Conservation (phyloP, 2,113 vertebrate genomes). For the Archilochus colubris region DNA sequence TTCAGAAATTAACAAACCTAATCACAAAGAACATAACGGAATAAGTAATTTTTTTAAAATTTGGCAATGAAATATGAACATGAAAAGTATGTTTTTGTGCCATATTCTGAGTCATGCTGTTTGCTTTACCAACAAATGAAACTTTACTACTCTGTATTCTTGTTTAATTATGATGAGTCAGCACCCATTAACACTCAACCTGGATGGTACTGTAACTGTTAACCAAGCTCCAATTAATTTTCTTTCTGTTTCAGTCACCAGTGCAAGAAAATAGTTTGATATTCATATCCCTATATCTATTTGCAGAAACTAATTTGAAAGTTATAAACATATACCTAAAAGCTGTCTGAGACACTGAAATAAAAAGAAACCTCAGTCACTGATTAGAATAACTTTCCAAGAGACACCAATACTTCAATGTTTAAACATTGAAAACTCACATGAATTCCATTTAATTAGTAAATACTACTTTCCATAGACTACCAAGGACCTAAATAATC, state of each 20-base stretch:
- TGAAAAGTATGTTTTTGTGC: not conserved
- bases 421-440: not conserved
- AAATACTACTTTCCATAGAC: not conserved
- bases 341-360: not conserved
- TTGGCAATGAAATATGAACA: not conserved
- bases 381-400: not conserved
- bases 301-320: not conserved
- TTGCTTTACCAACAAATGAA: constrained; percentile 15
- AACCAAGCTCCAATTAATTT: not conserved
- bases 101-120: not conserved
- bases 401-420: not conserved
- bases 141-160: not conserved
- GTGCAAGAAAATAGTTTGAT: not conserved
- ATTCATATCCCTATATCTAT: not conserved
- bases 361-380: not conserved
- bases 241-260: not conserved
- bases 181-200: not conserved
- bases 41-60: not conserved
- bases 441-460: not conserved
- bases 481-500: not conserved
- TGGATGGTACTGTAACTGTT: not conserved
- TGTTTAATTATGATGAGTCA: not conserved
- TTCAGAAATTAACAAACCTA: not conserved
- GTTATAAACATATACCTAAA: not conserved
- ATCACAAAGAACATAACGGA: not conserved